phyloP scores from a whole-genome alignment of 2,113 vertebrate species.

The Leptobrachium leishanense region DNA sequence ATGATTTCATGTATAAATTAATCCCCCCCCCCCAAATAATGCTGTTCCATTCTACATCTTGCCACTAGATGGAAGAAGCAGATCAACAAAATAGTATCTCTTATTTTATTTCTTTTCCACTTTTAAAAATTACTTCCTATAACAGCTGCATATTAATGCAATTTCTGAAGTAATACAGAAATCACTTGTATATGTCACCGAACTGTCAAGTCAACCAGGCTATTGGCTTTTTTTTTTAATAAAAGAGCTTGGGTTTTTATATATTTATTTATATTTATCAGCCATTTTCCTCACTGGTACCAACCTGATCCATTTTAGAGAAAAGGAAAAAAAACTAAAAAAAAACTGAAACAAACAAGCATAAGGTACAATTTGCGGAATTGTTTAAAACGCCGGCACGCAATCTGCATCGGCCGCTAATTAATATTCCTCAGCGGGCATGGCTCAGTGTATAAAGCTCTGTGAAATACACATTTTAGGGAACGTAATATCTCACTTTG shows the following conservation, averaged over 20 bases:
- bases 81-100: slow-evolving; percentile 58
- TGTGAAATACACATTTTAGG: slow-evolving; percentile 28
- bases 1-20: not conserved
- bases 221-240: slow-evolving; percentile 44
- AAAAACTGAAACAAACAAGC: not conserved
- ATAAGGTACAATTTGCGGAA: not conserved
- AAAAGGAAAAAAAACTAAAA: not conserved
- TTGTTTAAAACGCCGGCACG: not conserved
- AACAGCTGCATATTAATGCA: slow-evolving; percentile 51
- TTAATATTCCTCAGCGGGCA: slow-evolving; percentile 10
- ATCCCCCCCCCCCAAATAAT: not conserved
- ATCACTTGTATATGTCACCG: slow-evolving; percentile 50
- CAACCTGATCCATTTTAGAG: slow-evolving; percentile 17
- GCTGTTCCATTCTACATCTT: slow-evolving; percentile 62
- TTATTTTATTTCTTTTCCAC: slow-evolving; percentile 24
- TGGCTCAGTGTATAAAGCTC: slow-evolving; percentile 22
- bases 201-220: slow-evolving; percentile 47
- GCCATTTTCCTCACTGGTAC: slow-evolving; percentile 12
- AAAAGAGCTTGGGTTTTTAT: slow-evolving; percentile 24
- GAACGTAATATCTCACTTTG: slow-evolving; percentile 6
- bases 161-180: slow-evolving; percentile 49
- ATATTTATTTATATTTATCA: slow-evolving; percentile 33
- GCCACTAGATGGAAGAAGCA: slow-evolving; percentile 77
- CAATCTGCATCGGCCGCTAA: slow-evolving; percentile 2
- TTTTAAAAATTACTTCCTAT: slow-evolving; percentile 38